Evolutionary conservation across 2,888 invertebrate species (phyloP).

Genomic region (Paralinhomoeus sp.): DNA sequence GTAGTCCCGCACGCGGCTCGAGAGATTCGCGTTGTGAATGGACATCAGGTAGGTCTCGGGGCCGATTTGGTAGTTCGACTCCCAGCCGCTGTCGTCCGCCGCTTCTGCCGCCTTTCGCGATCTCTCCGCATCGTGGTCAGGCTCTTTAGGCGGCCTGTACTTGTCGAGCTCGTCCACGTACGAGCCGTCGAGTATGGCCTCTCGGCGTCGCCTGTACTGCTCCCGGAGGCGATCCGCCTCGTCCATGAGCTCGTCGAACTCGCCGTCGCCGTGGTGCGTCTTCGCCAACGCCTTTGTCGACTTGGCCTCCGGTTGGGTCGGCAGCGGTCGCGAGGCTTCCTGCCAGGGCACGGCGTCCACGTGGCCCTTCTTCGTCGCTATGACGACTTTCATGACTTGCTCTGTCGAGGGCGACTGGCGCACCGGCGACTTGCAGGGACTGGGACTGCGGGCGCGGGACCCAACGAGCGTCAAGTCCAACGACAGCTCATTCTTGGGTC

Average conservation of each 20-base stretch:
- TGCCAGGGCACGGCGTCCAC: slow-evolving; percentile 7
- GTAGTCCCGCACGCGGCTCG: slow-evolving; percentile 34
- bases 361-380: slow-evolving; percentile 18
- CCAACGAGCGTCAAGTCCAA: no score
- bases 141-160: neutral
- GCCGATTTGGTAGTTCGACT: slow-evolving; percentile 65
- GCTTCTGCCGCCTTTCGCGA: slow-evolving; percentile 10
- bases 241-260: slow-evolving; percentile 13
- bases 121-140: neutral
- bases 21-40: slow-evolving; percentile 72
- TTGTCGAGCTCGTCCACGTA: slow-evolving; percentile 13
- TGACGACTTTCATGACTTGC: slow-evolving; percentile 9
- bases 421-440: no score
- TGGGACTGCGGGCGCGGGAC: neutral
- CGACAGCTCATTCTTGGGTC: no score
- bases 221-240: slow-evolving; percentile 11
- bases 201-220: neutral
- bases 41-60: slow-evolving; percentile 87
- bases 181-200: slow-evolving; percentile 1
- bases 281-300: no score
- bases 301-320: neutral
- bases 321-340: neutral
- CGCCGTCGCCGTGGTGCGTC: slow-evolving; percentile 1
- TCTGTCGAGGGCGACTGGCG: slow-evolving; percentile 4
- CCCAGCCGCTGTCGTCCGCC: slow-evolving; percentile 27